Evolutionary conservation across 2,113 vertebrate genomes (phyloP), one percentile per base, ranked within the genome.

Genomic region (Boulengeromyrus knoepffleri): DNA sequence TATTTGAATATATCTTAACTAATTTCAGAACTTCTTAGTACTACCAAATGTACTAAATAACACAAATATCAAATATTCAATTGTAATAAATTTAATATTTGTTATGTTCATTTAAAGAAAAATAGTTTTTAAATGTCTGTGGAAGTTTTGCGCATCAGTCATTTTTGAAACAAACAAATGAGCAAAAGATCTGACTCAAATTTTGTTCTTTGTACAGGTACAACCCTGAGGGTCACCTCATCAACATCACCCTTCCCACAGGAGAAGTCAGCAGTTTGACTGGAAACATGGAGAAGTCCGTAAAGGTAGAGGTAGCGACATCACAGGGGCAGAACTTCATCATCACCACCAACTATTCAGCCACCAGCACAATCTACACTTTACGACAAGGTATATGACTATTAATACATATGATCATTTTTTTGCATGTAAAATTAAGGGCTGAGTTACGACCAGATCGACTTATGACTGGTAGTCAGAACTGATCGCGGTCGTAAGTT

Each of bases 211-310:
- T 92, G 94, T 92, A 50, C 94, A 99, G 98, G 93, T 99, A 99
- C 92, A 97, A 98, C 93, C 93, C 94, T 0, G 97, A 98, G 88
- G 98, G 98, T 83, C 97, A 98, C 46, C 95, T 98, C 92, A 98
- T 97, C 94, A 99, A 99, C 24, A 97, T 96, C 56, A 99, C 98
- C 39, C 97, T 98, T 92, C 98, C 98, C 0, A 99, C 98, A 0
- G 98, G 97, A 21, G 97, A 99, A 89, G 98, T 99, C 92, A 98
- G 95, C 91, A 98, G 97, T 93, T 98, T 98, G 95, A 97, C 97
- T 74, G 97, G 97, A 2, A 97, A 98, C 91, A 95, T 97, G 90
- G 98, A 99, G 96, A 98, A 97, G 91, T 96, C 97, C 92, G 96
- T 96, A 0, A 96, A 95, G 91, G 98, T 99, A 36, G 97, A 98